These are phyloP conservation scores for Scaeva pyrastri DNA, from an alignment of 2,888 invertebrate genomes.

Conservation along the genomic window DNA sequence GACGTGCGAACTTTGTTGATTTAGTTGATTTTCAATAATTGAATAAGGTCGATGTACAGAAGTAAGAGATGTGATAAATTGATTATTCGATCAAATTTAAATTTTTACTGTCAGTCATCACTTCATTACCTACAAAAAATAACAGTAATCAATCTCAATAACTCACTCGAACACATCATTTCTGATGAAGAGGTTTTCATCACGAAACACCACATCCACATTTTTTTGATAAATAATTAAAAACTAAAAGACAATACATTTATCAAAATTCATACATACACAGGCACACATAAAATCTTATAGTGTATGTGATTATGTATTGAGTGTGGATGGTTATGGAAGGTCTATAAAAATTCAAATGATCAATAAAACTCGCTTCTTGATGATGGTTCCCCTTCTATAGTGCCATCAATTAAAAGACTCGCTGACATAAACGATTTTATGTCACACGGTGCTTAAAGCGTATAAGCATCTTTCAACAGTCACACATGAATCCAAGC, in stretches of 20 bases:
- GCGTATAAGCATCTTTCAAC: slow-evolving; percentile 39
- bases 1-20: neutral
- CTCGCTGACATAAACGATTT: slow-evolving; percentile 71
- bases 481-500: neutral
- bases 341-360: neutral
- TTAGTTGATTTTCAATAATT: no score
- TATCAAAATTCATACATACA: slow-evolving; percentile 32
- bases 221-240: neutral
- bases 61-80: no score
- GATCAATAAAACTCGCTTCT: slow-evolving; percentile 54
- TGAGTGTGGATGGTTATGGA: no score
- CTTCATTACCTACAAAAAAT: neutral
- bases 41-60: no score
- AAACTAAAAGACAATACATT: slow-evolving; percentile 36
- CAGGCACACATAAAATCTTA: no score
- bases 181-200: slow-evolving; percentile 5
- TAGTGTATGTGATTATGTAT: neutral
- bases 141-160: slow-evolving; percentile 44
- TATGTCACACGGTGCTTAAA: slow-evolving; percentile 72
- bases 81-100: neutral
- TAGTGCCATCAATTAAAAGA: slow-evolving; percentile 63
- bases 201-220: slow-evolving; percentile 40
- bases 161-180: neutral
- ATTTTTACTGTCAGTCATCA: neutral
- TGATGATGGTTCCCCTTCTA: neutral